Evolutionary conservation across 2,113 vertebrate genomes (phyloP).

Genomic region (Rhabdomys dilectus): DNA sequence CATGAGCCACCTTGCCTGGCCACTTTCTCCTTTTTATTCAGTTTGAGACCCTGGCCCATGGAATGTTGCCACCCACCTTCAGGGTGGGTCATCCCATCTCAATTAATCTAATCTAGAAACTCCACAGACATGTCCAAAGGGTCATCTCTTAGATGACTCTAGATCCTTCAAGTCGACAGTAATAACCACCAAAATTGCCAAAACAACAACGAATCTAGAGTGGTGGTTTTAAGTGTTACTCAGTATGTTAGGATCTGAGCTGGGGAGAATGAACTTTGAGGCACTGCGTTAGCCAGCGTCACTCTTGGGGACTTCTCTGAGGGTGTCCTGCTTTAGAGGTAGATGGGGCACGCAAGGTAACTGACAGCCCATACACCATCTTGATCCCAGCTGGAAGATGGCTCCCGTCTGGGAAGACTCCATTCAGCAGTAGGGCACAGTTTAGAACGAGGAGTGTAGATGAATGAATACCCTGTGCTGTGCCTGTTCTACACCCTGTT

Average conservation of each 20-base stretch:
- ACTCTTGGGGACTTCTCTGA: background rate
- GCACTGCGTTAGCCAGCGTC: background rate
- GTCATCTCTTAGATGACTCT: background rate
- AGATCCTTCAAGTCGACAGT: background rate
- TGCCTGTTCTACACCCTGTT: background rate
- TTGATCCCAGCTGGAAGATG: background rate
- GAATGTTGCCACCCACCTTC: background rate
- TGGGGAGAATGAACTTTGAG: background rate
- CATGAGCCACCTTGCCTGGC: background rate
- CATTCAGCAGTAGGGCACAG: background rate
- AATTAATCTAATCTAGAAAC: background rate
- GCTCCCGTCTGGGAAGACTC: background rate
- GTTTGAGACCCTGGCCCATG: background rate
- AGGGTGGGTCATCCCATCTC: background rate
- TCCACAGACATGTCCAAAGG: background rate
- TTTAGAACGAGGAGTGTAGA: background rate
- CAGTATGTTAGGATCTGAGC: background rate
- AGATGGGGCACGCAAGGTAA: background rate
- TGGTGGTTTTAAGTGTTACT: background rate
- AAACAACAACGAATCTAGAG: background rate
- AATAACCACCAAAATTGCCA: background rate
- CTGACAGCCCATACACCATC: rapidly evolving
- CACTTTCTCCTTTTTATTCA: background rate
- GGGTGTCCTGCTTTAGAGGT: background rate
- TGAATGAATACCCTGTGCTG: background rate